Evolutionary conservation across 2,888 invertebrate species (phyloP).

Genomic region (Carterocephalus palaemon): DNA sequence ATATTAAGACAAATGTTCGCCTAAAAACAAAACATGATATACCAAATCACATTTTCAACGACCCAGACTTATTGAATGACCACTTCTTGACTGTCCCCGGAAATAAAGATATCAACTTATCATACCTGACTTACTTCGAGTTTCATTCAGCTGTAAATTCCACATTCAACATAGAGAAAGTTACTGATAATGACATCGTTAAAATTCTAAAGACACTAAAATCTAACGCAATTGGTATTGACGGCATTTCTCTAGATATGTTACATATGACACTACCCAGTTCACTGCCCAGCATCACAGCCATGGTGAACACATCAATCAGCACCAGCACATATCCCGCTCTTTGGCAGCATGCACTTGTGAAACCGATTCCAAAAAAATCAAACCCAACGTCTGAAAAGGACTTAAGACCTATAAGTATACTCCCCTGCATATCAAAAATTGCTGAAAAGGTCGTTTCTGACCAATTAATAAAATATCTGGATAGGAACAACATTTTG

Average conservation of each 20-base stretch:
- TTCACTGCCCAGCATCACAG: constrained; percentile 8
- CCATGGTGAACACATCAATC: constrained; percentile 19
- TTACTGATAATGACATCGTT: not conserved
- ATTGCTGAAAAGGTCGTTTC: constrained; percentile 21
- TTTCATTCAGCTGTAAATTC: too few species aligned
- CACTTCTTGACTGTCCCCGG: too few species aligned
- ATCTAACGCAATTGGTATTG: constrained; percentile 23
- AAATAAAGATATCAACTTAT: too few species aligned
- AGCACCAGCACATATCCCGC: constrained; percentile 4
- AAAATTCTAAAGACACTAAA: constrained; percentile 5
- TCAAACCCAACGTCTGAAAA: constrained; percentile 3
- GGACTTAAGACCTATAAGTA: constrained; percentile 20
- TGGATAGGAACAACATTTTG: constrained; percentile 12
- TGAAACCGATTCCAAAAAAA: constrained; percentile 18
- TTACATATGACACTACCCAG: constrained; percentile 10
- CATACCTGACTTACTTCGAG: too few species aligned
- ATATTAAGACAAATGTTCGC: too few species aligned
- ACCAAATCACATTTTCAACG: too few species aligned
- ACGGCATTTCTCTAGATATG: constrained; percentile 23
- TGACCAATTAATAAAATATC: constrained; percentile 15
- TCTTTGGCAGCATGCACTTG: constrained; percentile 22
- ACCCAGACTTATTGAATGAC: too few species aligned
- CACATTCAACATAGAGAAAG: too few species aligned
- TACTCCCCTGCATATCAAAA: constrained; percentile 23
- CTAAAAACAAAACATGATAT: too few species aligned